Percentiles rank a stretch among this genome's conserved stretches.
Conservation (phyloP, 1,140 invertebrate species). For the Drosophila triauraria region DNA sequence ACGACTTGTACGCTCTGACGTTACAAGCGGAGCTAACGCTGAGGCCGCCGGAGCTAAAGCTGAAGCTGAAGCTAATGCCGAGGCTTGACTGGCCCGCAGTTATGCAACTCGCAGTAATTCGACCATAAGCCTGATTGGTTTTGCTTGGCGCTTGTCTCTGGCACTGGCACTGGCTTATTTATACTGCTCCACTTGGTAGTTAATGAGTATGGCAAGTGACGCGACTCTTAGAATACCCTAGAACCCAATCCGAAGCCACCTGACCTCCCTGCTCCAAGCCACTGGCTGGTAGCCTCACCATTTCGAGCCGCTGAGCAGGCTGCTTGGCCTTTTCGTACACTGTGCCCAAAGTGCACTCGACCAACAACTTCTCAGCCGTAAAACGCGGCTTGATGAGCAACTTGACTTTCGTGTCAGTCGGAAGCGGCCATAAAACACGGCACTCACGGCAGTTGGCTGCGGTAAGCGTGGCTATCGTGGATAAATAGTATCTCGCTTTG, state of each 20-base stretch:
- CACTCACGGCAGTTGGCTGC: constrained; percentile 5
- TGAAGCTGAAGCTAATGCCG: constrained; percentile 12
- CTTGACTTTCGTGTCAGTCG: constrained; percentile 49
- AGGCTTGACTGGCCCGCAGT: constrained; percentile 40
- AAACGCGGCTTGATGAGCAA: constrained; percentile 40
- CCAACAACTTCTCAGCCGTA: constrained; percentile 41
- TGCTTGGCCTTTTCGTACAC: constrained; percentile 8
- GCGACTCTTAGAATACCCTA: constrained; percentile 25
- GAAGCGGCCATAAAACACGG: constrained; percentile 34
- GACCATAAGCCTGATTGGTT: constrained; percentile 68
- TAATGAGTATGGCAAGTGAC: constrained; percentile 35
- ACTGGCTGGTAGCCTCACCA: not conserved
- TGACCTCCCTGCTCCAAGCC: not conserved
- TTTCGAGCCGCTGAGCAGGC: not conserved
- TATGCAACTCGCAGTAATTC: constrained; percentile 72
- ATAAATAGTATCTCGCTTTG: constrained; percentile 7
- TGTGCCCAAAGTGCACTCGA: constrained; percentile 34
- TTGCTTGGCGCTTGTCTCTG: constrained; percentile 57
- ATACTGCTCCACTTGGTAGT: constrained; percentile 41
- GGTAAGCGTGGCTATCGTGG: constrained; percentile 1
- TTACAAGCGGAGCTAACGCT: constrained; percentile 5
- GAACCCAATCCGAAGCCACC: constrained; percentile 18
- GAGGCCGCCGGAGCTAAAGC: constrained; percentile 3
- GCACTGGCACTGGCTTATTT: constrained; percentile 38
- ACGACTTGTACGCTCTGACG: constrained; percentile 36